phyloP scores from a whole-genome alignment of 2,113 vertebrate genomes.

The Corydoras maculifer region DNA sequence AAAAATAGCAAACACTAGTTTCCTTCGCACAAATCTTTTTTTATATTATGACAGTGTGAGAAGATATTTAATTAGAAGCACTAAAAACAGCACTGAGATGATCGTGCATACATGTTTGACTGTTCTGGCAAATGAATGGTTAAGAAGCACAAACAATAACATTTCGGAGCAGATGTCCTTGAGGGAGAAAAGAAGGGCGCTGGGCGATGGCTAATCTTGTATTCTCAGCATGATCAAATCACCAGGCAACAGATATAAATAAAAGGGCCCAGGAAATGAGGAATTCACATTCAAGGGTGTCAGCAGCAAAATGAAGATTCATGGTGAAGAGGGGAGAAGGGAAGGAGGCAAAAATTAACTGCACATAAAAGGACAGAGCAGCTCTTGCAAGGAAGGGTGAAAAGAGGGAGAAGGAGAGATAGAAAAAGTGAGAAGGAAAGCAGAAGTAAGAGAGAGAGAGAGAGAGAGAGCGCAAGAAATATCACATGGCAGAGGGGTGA shows the following conservation, averaged over 20 bases:
- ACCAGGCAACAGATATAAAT: conserved; percentile 93
- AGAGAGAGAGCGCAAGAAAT: conserved; percentile 32
- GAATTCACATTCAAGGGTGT: conserved; percentile 93
- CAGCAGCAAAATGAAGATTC: conserved; percentile 90
- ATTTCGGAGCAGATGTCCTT: conserved; percentile 88
- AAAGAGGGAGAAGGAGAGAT: conserved; percentile 28
- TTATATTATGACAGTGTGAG: neutral
- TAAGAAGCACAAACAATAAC: conserved; percentile 74
- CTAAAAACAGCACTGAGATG: neutral
- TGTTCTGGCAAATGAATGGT: conserved; percentile 54
- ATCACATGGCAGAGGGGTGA: conserved; percentile 46
- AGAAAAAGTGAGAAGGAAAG: neutral
- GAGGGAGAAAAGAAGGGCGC: conserved; percentile 80
- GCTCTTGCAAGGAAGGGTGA: conserved; percentile 57
- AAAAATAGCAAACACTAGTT: too few relatives aligned
- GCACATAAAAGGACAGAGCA: conserved; percentile 70
- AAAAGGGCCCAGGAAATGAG: conserved; percentile 89
- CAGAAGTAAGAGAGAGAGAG: neutral
- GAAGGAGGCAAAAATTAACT: conserved; percentile 76
- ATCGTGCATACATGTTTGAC: conserved; percentile 10
- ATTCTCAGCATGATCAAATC: conserved; percentile 93
- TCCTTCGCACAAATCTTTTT: too few relatives aligned
- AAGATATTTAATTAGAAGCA: neutral
- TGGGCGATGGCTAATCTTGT: conserved; percentile 85
- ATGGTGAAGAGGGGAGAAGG: conserved; percentile 76